Evolutionary conservation across 2,888 invertebrate genomes (phyloP).

Genomic region (Cynaeus angustus): DNA sequence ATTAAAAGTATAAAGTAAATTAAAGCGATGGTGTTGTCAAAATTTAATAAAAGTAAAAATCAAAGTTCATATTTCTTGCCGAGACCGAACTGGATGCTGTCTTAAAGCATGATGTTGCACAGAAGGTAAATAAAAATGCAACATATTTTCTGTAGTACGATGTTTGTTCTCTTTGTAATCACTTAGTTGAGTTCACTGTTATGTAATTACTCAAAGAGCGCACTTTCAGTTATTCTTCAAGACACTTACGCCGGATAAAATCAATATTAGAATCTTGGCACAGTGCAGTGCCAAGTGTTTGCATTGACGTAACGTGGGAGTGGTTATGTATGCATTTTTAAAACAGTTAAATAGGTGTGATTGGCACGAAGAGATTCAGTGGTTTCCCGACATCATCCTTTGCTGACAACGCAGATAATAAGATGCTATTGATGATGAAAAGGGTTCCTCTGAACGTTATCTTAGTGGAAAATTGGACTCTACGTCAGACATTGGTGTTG

Average conservation of each 20-base stretch:
- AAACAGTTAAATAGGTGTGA: conserved; percentile 13
- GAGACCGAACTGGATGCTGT: too few species aligned
- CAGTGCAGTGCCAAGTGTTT: conserved; percentile 25
- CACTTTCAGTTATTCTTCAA: conserved; percentile 19
- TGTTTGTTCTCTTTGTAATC: neutral
- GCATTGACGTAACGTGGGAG: conserved; percentile 22
- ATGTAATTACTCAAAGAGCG: conserved; percentile 19
- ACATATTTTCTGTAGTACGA: too few species aligned
- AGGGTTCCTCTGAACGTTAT: conserved; percentile 12
- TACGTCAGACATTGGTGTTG: too few species aligned
- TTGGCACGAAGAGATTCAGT: conserved; percentile 8
- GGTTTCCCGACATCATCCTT: neutral
- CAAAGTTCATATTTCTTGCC: too few species aligned
- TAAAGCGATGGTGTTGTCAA: too few species aligned
- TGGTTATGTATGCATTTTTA: conserved; percentile 8
- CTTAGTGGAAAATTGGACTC: conserved; percentile 17
- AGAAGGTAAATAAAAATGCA: too few species aligned
- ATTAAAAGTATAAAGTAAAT: too few species aligned
- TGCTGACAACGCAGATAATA: conserved; percentile 22
- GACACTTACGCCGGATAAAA: conserved; percentile 18
- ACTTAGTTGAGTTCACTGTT: neutral
- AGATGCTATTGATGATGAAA: conserved; percentile 19
- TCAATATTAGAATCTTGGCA: conserved; percentile 30
- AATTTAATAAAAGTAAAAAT: too few species aligned
- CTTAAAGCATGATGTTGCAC: too few species aligned